Evolutionary conservation across 2,888 invertebrate species (phyloP).

Genomic region (Amphipyra tragopoginis): DNA sequence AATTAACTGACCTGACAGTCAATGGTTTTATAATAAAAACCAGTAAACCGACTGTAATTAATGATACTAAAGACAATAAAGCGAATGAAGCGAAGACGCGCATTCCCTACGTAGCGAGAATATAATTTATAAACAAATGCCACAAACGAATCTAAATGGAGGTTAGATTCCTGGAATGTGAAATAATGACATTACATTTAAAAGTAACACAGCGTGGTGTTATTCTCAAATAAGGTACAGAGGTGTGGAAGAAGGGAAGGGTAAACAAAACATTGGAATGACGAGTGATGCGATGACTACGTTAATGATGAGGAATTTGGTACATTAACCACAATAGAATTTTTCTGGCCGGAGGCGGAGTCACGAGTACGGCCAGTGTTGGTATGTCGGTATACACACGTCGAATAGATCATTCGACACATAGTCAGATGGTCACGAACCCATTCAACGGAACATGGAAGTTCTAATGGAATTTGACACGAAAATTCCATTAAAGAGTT

Average conservation of each 20-base stretch:
- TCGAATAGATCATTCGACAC: conserved; percentile 75
- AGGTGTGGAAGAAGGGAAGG: conserved; percentile 71
- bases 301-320: conserved; percentile 87
- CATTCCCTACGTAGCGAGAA: conserved; percentile 71
- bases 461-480: conserved; percentile 66
- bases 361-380: conserved; percentile 73
- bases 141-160: conserved; percentile 74
- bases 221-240: conserved; percentile 67
- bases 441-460: conserved; percentile 70
- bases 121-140: conserved; percentile 73
- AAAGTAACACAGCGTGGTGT: conserved; percentile 65
- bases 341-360: conserved; percentile 85
- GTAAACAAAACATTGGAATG: conserved; percentile 74
- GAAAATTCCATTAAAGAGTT: conserved; percentile 57
- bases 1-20: conserved; percentile 53
- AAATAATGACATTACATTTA: conserved; percentile 71
- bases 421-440: conserved; percentile 75
- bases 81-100: conserved; percentile 64
- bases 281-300: conserved; percentile 76
- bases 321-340: conserved; percentile 88
- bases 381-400: conserved; percentile 75
- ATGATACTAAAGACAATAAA: conserved; percentile 65
- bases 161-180: conserved; percentile 77
- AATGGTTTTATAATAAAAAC: conserved; percentile 60
- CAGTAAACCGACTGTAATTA: conserved; percentile 56